Evolutionary conservation across 2,797 vertebrate genomes (phyloP).

Genomic region (Esox masquinongy): DNA sequence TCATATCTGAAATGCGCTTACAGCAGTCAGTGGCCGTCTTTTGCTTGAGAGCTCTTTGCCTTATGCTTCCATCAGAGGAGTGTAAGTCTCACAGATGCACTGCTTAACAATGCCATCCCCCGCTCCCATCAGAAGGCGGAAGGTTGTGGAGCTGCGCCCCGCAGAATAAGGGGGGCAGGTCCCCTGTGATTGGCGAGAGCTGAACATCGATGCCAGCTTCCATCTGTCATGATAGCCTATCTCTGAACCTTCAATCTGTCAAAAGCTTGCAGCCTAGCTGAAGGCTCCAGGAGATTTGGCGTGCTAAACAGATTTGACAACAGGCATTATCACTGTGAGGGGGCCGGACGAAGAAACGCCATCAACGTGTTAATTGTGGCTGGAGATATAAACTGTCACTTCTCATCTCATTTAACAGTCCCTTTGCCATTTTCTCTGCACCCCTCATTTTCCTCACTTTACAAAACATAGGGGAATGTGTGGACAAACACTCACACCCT

Average conservation of each 20-base stretch:
- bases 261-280: constrained; percentile 98
- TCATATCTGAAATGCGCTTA: constrained; percentile 99
- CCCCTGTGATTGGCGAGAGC: constrained; percentile 99
- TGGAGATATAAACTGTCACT: constrained; percentile 99
- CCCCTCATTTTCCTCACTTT: constrained; percentile 80
- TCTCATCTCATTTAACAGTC: constrained; percentile 97
- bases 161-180: constrained; percentile 99
- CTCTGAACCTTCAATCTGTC: constrained; percentile 99
- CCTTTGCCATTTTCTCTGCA: constrained; percentile 81
- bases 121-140: constrained; percentile 96
- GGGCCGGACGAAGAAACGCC: constrained; percentile 86
- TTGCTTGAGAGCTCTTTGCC: constrained; percentile 96
- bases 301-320: constrained; percentile 99
- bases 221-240: constrained; percentile 99
- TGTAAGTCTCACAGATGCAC: constrained; percentile 99
- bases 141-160: constrained; percentile 97
- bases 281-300: constrained; percentile 99
- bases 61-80: constrained; percentile 99
- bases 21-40: constrained; percentile 97
- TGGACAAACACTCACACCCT: constrained; percentile 57
- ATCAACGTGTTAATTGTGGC: constrained; percentile 99
- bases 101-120: constrained; percentile 99
- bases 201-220: constrained; percentile 99
- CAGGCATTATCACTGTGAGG: constrained; percentile 99
- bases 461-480: constrained; percentile 81